Evolutionary conservation across 2,113 vertebrate species (phyloP), one percentile per base, ranked within the genome.

Genomic region (Nycticebus coucang): DNA sequence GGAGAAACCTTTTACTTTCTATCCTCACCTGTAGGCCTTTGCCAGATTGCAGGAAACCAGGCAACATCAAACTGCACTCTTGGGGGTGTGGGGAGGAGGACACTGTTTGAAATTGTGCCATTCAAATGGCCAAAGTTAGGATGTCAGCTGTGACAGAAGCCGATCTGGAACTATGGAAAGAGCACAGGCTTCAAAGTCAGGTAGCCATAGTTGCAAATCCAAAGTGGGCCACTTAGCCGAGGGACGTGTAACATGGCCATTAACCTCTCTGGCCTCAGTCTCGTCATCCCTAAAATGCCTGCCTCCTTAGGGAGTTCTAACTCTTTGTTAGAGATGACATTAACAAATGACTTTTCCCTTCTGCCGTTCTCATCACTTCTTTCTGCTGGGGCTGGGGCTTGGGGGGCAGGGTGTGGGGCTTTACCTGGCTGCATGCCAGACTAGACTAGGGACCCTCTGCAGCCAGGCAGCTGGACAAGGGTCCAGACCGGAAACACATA

Each of bases 31-130:
- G 13, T 87, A 60, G 79, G 26, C 19, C 60, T 87, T 55, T 55
- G 72, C 60, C 74, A 53, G 68, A 8, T 82, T 87, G 66, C 78
- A 93, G 5, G 12, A 80, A 45, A 55, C 10, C 35, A 30, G 50
- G 41, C n/a, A 50, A 45, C 17, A 28, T 0, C 0, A 4, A 9
- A 18, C 18, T 69, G 22, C 24, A 83, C 28, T 17, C 59, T 55
- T 30, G 5, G 2, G 0, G 4, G 53, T 15, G 5, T 1, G 59
- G 15, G 26, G 68, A 21, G 13, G 5, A 37, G 26, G 11, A 24
- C 81, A 69, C 12, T 45, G 30, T 72, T 79, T n/a, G 22, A n/a
- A 60, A 28, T 14, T 41, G 30, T 24, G 37, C 24, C 57, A 35
- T 69, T 9, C 69, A 19, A 68, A 10, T 13, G 22, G 72, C 50